Percentiles rank a stretch among this genome's conserved stretches.
These are phyloP conservation scores for Zygothrica quintamaculata DNA, from an alignment of 2,888 invertebrate genomes.

Conservation along the genomic window DNA sequence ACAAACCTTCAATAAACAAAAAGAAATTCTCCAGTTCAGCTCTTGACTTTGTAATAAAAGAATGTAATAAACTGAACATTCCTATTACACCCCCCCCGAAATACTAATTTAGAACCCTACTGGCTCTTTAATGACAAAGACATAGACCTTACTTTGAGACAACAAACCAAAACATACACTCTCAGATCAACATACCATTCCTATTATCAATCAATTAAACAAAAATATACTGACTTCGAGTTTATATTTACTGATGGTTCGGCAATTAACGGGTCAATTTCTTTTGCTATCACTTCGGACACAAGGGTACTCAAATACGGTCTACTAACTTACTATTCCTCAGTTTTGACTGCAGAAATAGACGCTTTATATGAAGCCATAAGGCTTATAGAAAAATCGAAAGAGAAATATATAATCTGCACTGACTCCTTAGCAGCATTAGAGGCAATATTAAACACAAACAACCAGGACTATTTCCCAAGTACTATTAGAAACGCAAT, in stretches of 20 bases:
- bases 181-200: background rate
- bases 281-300: conserved; percentile 9
- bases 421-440: conserved; percentile 11
- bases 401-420: conserved; percentile 3
- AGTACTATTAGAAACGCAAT: background rate
- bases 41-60: too few relatives aligned
- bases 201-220: background rate
- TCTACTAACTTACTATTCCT: background rate
- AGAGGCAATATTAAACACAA: conserved; percentile 6
- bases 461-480: conserved; percentile 2
- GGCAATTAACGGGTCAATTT: background rate
- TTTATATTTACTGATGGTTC: conserved; percentile 4
- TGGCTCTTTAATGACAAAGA: background rate
- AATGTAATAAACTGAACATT: background rate
- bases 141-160: background rate
- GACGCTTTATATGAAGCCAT: background rate
- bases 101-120: background rate
- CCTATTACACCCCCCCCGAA: background rate
- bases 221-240: background rate
- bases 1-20: background rate
- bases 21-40: too few relatives aligned
- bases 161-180: background rate
- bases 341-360: conserved; percentile 3
- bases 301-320: conserved; percentile 10
- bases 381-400: background rate